A percentile compares a stretch with the other conserved stretches of the same genome.
Evolutionary conservation across 2,797 vertebrate genomes (phyloP).

Genomic region (Tragopan temminckii): DNA sequence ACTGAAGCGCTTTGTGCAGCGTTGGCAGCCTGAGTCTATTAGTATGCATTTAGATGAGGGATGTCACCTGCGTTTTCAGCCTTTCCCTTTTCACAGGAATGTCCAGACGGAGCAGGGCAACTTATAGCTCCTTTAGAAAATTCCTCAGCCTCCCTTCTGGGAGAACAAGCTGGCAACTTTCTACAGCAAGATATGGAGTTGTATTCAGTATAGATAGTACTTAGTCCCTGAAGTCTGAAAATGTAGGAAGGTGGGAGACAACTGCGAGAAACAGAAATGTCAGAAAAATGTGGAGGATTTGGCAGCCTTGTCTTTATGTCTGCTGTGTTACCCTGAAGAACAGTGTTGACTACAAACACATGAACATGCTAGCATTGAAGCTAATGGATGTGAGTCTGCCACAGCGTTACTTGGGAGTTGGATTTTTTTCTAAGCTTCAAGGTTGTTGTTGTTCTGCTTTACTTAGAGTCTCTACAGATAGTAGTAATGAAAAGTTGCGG

Average conservation of each 20-base stretch:
- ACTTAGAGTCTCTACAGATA: background rate
- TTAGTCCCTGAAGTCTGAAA: conserved; percentile 67
- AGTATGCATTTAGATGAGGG: background rate
- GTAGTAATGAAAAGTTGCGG: background rate
- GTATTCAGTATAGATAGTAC: conserved; percentile 39
- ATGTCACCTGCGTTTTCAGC: background rate
- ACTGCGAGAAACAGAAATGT: conserved; percentile 75
- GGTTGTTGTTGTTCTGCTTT: background rate
- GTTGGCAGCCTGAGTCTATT: accelerated
- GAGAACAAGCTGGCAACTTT: conserved; percentile 16
- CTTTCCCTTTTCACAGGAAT: background rate
- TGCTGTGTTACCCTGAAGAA: conserved; percentile 59
- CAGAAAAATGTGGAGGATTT: conserved; percentile 72
- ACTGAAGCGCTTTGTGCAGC: background rate
- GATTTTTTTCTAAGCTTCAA: background rate
- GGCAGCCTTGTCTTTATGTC: conserved; percentile 52
- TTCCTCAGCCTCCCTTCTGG: background rate
- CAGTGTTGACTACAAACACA: conserved; percentile 50
- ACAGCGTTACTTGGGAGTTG: background rate
- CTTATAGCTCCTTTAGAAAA: background rate
- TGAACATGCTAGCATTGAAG: conserved; percentile 6
- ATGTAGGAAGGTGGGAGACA: conserved; percentile 77
- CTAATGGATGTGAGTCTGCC: background rate
- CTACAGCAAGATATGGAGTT: background rate
- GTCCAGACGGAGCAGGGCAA: background rate